Percentiles rank a stretch among this genome's conserved stretches.
Evolutionary conservation across 1,140 invertebrate species (phyloP).

Genomic region (Conus betulinus): DNA sequence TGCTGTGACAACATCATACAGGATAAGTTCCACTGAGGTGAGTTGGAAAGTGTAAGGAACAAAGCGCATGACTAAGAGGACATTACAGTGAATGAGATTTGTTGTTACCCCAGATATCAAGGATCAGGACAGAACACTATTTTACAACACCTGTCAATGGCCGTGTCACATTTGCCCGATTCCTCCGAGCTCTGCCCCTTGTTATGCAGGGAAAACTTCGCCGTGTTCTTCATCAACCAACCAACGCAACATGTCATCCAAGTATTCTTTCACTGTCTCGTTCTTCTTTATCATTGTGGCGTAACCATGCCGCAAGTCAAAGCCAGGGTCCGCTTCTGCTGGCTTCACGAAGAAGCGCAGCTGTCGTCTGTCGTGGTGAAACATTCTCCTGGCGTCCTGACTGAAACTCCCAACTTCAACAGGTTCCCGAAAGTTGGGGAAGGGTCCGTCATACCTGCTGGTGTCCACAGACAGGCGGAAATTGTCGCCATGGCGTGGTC

Average conservation of each 20-base stretch:
- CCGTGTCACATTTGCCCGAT: neutral
- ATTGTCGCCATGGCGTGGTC: neutral
- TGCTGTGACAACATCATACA: too few species aligned
- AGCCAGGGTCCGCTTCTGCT: constrained; percentile 49
- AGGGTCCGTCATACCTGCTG: constrained; percentile 32
- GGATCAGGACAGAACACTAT: too few species aligned
- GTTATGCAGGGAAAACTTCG: constrained; percentile 56
- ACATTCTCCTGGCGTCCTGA: constrained; percentile 54
- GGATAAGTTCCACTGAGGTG: too few species aligned
- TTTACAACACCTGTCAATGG: too few species aligned
- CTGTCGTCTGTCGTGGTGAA: constrained; percentile 57
- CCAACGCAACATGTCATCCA: constrained; percentile 75
- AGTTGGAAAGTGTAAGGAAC: too few species aligned
- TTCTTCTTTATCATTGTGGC: constrained; percentile 67
- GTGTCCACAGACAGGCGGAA: neutral
- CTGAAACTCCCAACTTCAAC: constrained; percentile 67
- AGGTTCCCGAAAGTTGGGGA: constrained; percentile 68
- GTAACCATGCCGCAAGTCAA: constrained; percentile 72
- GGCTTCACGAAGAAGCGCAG: constrained; percentile 67
- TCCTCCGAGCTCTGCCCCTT: neutral
- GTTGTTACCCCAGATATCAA: too few species aligned
- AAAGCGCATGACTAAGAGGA: too few species aligned
- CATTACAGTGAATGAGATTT: too few species aligned
- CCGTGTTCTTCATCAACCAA: constrained; percentile 70
- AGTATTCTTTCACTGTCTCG: constrained; percentile 67